A percentile compares a stretch with the other conserved stretches of the same genome.
Evolutionary conservation across 2,113 vertebrate genomes (phyloP).

Genomic region (Urocitellus parryii): DNA sequence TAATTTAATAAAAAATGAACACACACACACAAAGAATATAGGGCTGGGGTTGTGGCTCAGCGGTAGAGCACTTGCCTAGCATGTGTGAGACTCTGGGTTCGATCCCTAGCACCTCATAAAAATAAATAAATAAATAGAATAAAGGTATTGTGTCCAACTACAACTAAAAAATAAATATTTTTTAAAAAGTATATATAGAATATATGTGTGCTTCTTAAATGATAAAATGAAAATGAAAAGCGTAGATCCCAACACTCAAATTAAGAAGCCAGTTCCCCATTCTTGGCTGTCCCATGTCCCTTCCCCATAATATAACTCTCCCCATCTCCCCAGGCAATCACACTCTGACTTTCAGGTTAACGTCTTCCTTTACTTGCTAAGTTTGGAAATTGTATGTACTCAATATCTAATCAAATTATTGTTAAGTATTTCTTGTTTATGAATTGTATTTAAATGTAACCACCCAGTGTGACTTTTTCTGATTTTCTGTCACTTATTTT

Average conservation of each 20-base stretch:
- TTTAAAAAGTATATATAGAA: neutral
- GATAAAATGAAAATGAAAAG: neutral
- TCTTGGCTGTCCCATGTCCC: neutral
- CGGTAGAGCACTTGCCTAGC: too few relatives aligned
- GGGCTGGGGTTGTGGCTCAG: too few relatives aligned
- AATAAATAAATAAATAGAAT: too few relatives aligned
- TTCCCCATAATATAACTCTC: rapidly evolving
- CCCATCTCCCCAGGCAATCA: neutral
- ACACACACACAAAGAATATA: too few relatives aligned
- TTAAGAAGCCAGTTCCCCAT: neutral
- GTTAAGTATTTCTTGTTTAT: neutral
- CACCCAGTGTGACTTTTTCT: too few relatives aligned
- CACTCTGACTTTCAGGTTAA: neutral
- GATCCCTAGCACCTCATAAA: too few relatives aligned
- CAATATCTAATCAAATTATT: neutral
- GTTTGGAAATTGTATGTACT: neutral
- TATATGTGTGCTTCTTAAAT: neutral
- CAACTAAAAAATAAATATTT: too few relatives aligned
- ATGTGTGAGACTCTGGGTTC: too few relatives aligned
- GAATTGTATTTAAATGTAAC: neutral
- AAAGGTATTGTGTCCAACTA: too few relatives aligned
- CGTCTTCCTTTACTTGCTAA: neutral
- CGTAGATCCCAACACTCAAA: neutral
- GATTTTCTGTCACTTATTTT: too few relatives aligned
- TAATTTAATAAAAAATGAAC: too few relatives aligned